Evolutionary conservation across 2,888 invertebrate genomes (phyloP), one percentile per base, ranked within the genome.

Genomic region (Aphidius colemani): DNA sequence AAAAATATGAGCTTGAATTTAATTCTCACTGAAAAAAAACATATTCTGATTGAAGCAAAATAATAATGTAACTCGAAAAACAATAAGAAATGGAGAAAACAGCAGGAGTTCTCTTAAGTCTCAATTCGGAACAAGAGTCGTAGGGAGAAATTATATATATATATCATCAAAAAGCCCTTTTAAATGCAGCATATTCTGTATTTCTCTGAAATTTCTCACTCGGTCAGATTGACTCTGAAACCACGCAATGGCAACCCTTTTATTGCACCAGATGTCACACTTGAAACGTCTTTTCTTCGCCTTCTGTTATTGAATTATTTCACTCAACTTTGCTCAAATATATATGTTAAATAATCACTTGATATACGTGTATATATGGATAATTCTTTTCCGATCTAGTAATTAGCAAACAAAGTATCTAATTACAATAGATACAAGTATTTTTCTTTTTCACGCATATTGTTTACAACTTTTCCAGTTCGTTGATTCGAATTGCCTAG

Each of bases 111-210:
- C 62, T 18, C 45, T 60, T 43, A 39, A 43, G 30, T 43, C 48
- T 44, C 45, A 55, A 56, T 49, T 49, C 41, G 60, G 56, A 63
- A 18, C 65, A 65, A 13, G 53, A 61, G 61, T 46, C 64, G 53
- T 53, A 66, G 67, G 69, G 66, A 67, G 68, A 69, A 64, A 53
- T 40, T 13, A 13, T 13, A 13, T 13, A 13, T 13, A 13, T 13
- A 44, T 9, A 55, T 46, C n/a, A 48, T 13, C n/a, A 40, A 43
- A 60, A 51, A 66, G 64, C 65, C 66, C 67, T 67, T 69, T 56
- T 63, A 9, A 65, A 66, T 67, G 61, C 66, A 9, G 30, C 46
- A 46, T 46, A 39, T 46, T 8, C 30, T 45, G 30, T n/a, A 5
- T 48, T 10, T 39, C 18, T 11, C 13, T 64, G 45, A 63, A 4